Base-by-base conservation (phyloP, 2,888 invertebrate species). In the Cryptops parisi region DNA sequence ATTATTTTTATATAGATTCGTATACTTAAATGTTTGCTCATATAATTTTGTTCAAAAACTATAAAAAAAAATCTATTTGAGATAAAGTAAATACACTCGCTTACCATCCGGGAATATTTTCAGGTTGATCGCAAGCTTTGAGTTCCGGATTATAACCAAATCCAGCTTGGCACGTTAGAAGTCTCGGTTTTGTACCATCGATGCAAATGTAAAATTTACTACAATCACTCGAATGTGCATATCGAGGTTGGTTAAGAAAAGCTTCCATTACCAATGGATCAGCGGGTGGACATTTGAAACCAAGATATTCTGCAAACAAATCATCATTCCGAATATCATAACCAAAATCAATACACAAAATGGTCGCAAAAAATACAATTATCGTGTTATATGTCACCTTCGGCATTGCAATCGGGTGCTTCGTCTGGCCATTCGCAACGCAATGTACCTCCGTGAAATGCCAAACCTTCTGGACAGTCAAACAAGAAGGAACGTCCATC, bases 181-280 rank as follows among this genome's bases (percentile, higher is more conserved):
- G 76, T 21, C 90, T 75, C 0, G 90, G 88, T 0, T 80, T 78
- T 60, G 83, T 79, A 0, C 89, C 89, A 64, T 89, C 88, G 61
- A 90, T 85, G 68, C 90, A 90, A 9, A 90, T 88, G 69, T 86
- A 90, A 75, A 89, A 90, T 74, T 76, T 89, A 62, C 88, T 89
- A 62, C 90, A 90, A 67, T 90, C 88, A 19, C 84, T 84, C 15
- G 84, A 81, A 68, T 90, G 89, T 0, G 88, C 78, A 66, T 85
- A 89, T 1, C 89, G 78, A 19, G 58, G 58, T 46, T 54, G 27
- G n/a, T 49, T 47, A 12, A 49, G 33, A 23, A 52, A 56, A 2
- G 46, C 40, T 26, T 56, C 21, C 9, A 56, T 45, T 3, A 52
- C 17, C 19, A 33, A 24, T 6, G 55, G 57, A n/a, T 53, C 48